Evolutionary conservation across 2,113 vertebrate genomes (phyloP).

Genomic region (Castor canadensis): DNA sequence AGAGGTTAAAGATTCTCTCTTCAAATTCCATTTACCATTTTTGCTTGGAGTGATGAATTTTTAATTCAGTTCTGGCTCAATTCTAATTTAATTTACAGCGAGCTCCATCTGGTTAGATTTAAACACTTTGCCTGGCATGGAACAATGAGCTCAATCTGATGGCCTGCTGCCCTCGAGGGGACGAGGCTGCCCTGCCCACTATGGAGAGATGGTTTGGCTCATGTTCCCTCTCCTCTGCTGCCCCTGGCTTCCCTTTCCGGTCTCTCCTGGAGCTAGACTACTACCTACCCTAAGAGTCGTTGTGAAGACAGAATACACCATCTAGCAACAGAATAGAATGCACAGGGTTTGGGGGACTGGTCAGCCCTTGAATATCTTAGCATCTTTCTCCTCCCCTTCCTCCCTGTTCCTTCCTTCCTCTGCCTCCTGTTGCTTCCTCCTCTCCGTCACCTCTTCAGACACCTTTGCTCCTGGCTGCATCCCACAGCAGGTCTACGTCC

Average conservation of each 20-base stretch:
- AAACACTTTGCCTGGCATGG: slow-evolving; percentile 11
- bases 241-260: not conserved
- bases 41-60: slow-evolving; percentile 41
- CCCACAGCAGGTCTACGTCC: too few relatives aligned
- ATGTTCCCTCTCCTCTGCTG: not conserved
- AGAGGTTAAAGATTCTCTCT: slow-evolving; percentile 20
- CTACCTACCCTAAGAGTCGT: not conserved
- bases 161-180: not conserved
- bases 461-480: not conserved
- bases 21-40: not conserved
- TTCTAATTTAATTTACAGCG: slow-evolving; percentile 47
- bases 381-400: not conserved
- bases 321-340: not conserved
- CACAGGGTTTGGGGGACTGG: rapidly evolving
- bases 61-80: slow-evolving; percentile 62
- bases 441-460: not conserved
- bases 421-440: not conserved
- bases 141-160: not conserved
- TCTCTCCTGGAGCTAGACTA: not conserved
- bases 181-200: rapidly evolving
- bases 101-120: slow-evolving; percentile 45
- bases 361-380: not conserved
- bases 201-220: not conserved
- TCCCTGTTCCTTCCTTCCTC: not conserved
- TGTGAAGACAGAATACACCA: not conserved